Evolutionary conservation across 1,140 invertebrate species (phyloP).

Genomic region (Zaprionus taronus): DNA sequence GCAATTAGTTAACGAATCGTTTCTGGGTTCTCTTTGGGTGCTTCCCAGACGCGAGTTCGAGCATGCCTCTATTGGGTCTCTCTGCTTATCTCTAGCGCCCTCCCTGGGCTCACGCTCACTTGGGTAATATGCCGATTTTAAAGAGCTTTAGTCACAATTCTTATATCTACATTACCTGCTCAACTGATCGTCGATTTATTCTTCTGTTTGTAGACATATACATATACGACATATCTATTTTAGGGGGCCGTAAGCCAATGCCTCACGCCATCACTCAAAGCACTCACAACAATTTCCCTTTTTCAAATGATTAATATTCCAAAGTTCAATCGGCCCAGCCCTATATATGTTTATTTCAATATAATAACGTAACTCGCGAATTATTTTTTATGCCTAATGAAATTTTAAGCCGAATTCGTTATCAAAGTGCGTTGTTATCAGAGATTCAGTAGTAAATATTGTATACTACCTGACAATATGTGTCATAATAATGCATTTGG

Average conservation of each 20-base stretch:
- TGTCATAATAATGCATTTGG: constrained; percentile 56
- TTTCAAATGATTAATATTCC: constrained; percentile 67
- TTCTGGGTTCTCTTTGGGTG: constrained; percentile 33
- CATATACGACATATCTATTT: constrained; percentile 16
- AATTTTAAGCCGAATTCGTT: constrained; percentile 54
- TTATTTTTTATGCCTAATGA: constrained; percentile 46
- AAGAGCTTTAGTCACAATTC: constrained; percentile 67
- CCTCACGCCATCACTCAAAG: constrained; percentile 44
- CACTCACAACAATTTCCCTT: constrained; percentile 11
- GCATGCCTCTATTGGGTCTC: constrained; percentile 16
- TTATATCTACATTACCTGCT: constrained; percentile 33
- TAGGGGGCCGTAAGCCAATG: constrained; percentile 7
- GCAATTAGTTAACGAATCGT: constrained; percentile 37
- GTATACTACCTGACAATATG: constrained; percentile 37
- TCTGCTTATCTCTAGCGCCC: constrained; percentile 47
- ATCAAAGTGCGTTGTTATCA: constrained; percentile 37
- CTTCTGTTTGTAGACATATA: constrained; percentile 1
- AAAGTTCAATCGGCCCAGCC: constrained; percentile 55
- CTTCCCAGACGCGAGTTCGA: constrained; percentile 48
- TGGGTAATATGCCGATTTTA: constrained; percentile 67
- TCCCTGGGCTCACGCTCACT: constrained; percentile 25
- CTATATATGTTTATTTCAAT: constrained; percentile 53
- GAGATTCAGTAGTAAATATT: constrained; percentile 24
- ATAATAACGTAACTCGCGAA: constrained; percentile 57
- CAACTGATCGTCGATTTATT: constrained; percentile 11